Evolutionary conservation across 2,797 vertebrate genomes (phyloP).

Genomic region (Sciurus vulgaris): DNA sequence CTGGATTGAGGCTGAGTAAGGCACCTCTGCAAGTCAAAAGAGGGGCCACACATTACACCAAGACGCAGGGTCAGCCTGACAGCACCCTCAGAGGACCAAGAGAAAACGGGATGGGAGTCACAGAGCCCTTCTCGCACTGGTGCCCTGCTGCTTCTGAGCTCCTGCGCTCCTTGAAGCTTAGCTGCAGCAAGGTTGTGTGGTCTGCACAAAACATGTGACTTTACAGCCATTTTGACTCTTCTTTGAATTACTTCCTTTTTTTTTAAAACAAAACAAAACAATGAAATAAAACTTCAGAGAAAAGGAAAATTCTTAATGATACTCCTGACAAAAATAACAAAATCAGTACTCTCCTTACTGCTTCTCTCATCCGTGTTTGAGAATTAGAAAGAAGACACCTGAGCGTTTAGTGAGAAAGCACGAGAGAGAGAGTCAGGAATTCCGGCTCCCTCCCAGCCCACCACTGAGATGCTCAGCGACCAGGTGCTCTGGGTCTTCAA

Average conservation of each 20-base stretch:
- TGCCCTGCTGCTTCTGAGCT: neutral
- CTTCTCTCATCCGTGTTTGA: neutral
- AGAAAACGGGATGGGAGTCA: neutral
- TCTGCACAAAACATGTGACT: neutral
- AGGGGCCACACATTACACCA: slow-evolving; percentile 68
- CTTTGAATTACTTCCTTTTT: neutral
- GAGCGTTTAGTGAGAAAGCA: neutral
- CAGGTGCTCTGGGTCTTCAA: neutral
- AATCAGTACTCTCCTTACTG: neutral
- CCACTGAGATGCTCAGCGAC: neutral
- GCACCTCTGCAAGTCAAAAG: slow-evolving; percentile 92
- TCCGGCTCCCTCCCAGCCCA: neutral
- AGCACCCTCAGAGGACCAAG: neutral
- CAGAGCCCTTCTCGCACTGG: neutral
- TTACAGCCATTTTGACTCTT: neutral
- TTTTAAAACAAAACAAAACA: slow-evolving; percentile 13
- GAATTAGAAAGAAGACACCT: neutral
- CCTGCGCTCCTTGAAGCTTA: neutral
- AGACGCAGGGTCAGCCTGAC: neutral
- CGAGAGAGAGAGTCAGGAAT: neutral
- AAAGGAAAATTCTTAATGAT: neutral
- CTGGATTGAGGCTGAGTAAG: slow-evolving; percentile 96
- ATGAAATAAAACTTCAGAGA: neutral
- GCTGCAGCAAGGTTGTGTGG: no score
- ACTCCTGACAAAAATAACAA: neutral